Base-by-base conservation (phyloP, 92 coral and sea anemone species). In the Metridium senile region DNA sequence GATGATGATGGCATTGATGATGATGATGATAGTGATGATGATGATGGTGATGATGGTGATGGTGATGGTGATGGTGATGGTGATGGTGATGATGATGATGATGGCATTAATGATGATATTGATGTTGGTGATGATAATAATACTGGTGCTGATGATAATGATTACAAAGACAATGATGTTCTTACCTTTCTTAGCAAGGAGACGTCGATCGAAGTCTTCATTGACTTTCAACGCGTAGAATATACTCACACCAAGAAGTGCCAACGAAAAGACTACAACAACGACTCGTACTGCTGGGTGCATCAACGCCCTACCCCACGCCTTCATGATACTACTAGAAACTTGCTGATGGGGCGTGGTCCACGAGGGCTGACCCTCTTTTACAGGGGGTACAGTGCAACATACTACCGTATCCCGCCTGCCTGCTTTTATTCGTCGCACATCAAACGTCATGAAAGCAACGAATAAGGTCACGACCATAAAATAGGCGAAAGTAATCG, bases 381-480 rank as follows among this genome's bases (percentile, higher is more conserved):
- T 63, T 29, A 68, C 33, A 7, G 72, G 74, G 26, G 88, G 85
- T 27, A 52, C 84, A 1, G 47, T 81, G 57, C 87, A 81, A 45
- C 75, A 35, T 11, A 88, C 88, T 26, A 82, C 53, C 45, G 67
- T 74, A 65, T 90, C 91, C n/a, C 91, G 83, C 8, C 88, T 84
- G 25, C 78, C 75, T 28, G 87, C 56, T 77, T 86, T 90, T 62
- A 90, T 87, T 62, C 94, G 62, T 59, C 85, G 78, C 33, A 90
- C 78, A 62, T 86, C 91, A 62, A 86, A 86, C 70, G 88, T 78
- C 80, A 86, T 61, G 70, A 84, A 71, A 19, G 88, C 91, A 8
- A 90, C 91, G 46, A 90, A 83, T 68, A 86, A 86, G 18, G 94
- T 86, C 1, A 90, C 71, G 18, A 86, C 67, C 84, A 90, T 74